Evolutionary conservation across 2,888 invertebrate genomes (phyloP), one percentile per base, ranked within the genome.

Genomic region (Andrena chrysosceles): DNA sequence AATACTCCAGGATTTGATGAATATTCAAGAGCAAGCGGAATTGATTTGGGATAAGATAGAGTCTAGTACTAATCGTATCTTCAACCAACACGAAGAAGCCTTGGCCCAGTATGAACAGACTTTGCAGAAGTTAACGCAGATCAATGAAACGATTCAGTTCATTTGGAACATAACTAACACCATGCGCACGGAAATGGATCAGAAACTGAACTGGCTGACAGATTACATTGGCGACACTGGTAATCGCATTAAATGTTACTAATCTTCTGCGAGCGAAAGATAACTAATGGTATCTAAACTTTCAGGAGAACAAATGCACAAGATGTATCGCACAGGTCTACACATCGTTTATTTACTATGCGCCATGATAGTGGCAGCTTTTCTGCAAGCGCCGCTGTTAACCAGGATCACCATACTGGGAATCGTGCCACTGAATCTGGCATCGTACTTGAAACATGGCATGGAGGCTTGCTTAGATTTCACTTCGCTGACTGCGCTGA

Each of bases 1-100:
- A 87, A 91, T 96, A 31, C 90, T 96, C 16, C 89, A 94, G 4
- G 96, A 96, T 91, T 93, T 96, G 60, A 92, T 94, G 20, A 90
- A 91, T 29, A 95, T 96, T 85, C 95, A 96, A 85, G 91, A 94
- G 63, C 95, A 95, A 89, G 95, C 95, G 0, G 94, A 94, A 80
- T 91, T 93, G 54, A 95, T 96, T 78, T 95, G 95, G 93, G 91
- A 94, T 16, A 95, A 95, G 92, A 95, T 96, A 64, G 96, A 93
- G 80, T 77, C 83, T 2, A 93, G 93, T 67, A 93, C 93, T 7
- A 88, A 93, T 78, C 91, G 94, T 60, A 93, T 95, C 33, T 85
- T 95, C 31, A 87, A 91, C 33, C 95, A 95, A 87, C 95, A 95
- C 79, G 92, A 94, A 84, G 91, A 94, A 81, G 95, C 95, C 16